phyloP scores from a whole-genome alignment of 2,888 invertebrate species.

The Chromoteleia sp. region DNA sequence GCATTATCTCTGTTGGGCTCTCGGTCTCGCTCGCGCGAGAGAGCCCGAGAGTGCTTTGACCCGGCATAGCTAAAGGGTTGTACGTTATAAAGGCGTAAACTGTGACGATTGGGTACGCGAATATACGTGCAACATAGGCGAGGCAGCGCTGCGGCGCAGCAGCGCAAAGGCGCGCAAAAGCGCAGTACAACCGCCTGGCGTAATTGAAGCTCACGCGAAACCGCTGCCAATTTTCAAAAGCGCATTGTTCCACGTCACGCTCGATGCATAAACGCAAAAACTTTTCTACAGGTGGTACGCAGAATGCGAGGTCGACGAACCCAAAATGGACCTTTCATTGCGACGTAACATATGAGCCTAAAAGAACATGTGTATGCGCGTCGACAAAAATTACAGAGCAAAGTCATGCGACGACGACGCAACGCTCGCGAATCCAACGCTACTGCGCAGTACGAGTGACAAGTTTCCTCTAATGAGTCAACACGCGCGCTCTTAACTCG shows the following conservation, averaged over 20 bases:
- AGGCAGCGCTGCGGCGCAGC: slow-evolving; percentile 46
- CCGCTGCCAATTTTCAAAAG: slow-evolving; percentile 78
- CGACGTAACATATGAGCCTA: slow-evolving; percentile 60
- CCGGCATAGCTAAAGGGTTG: slow-evolving; percentile 62
- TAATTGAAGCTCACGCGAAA: slow-evolving; percentile 77
- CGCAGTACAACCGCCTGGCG: slow-evolving; percentile 65
- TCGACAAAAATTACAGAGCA: slow-evolving; percentile 58
- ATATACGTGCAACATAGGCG: slow-evolving; percentile 45
- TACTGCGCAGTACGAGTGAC: slow-evolving; percentile 35
- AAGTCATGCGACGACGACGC: slow-evolving; percentile 43
- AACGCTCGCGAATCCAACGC: slow-evolving; percentile 22
- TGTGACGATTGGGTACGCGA: slow-evolving; percentile 64
- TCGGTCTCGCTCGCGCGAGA: slow-evolving; percentile 35
- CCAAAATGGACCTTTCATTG: slow-evolving; percentile 63
- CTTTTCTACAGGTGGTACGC: slow-evolving; percentile 77
- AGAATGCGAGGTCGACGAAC: slow-evolving; percentile 59
- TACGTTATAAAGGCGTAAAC: slow-evolving; percentile 67
- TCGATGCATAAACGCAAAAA: slow-evolving; percentile 77
- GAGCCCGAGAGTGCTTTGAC: slow-evolving; percentile 63
- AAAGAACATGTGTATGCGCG: slow-evolving; percentile 57
- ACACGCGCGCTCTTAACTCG: slow-evolving; percentile 25
- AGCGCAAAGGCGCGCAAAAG: slow-evolving; percentile 62
- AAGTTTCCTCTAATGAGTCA: slow-evolving; percentile 61
- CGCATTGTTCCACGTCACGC: slow-evolving; percentile 78
- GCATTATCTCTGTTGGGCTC: slow-evolving; percentile 44